Evolutionary conservation across 2,888 invertebrate species (phyloP).

Genomic region (Latheticus oryzae): DNA sequence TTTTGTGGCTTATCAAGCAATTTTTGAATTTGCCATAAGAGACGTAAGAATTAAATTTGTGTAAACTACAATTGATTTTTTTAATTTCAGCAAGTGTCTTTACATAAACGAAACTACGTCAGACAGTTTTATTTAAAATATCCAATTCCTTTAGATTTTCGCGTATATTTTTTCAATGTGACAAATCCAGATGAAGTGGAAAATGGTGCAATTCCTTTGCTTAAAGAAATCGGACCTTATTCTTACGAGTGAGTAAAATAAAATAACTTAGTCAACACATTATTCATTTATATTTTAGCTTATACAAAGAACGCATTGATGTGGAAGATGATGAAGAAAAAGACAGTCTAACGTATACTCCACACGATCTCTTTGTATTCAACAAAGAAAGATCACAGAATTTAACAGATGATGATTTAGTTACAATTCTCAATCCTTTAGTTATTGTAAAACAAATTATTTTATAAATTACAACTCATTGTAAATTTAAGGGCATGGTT

Average conservation of each 20-base stretch:
- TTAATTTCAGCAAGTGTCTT: conserved; percentile 54
- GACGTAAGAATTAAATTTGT: conserved; percentile 52
- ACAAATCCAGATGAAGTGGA: conserved; percentile 65
- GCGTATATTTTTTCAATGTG: conserved; percentile 66
- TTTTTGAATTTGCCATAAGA: conserved; percentile 50
- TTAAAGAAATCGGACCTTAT: conserved; percentile 67
- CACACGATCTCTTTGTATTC: conserved; percentile 76
- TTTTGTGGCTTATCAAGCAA: conserved; percentile 73
- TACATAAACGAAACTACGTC: conserved; percentile 53
- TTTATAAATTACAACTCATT: conserved; percentile 2
- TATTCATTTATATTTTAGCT: conserved; percentile 72
- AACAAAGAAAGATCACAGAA: conserved; percentile 75
- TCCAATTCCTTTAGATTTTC: conserved; percentile 64
- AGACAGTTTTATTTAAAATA: conserved; percentile 60
- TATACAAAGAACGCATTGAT: conserved; percentile 85
- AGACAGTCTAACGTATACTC: conserved; percentile 80
- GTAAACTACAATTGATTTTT: conserved; percentile 10
- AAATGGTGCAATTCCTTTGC: conserved; percentile 61
- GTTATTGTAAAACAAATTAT: conserved; percentile 70
- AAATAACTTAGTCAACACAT: too few relatives aligned
- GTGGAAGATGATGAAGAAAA: conserved; percentile 77
- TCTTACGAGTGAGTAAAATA: conserved; percentile 62
- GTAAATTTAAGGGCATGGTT: conserved; percentile 69
- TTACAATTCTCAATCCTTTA: conserved; percentile 77
- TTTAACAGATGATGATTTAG: conserved; percentile 79